phyloP scores from a whole-genome alignment of 2,797 vertebrate species.

The Manis crassicaudata region DNA sequence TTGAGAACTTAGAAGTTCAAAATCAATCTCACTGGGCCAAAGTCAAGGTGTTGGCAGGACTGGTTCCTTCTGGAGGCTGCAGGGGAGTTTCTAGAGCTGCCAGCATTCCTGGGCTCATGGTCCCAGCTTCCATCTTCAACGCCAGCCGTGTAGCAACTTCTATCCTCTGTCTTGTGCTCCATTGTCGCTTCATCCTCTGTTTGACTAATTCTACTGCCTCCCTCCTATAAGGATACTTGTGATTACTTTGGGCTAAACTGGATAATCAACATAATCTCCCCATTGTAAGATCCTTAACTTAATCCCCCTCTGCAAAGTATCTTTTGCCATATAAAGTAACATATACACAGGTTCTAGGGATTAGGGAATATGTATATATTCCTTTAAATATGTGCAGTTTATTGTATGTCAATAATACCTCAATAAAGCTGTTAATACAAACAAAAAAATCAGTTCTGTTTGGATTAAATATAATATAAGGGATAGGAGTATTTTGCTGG shows the following conservation, averaged over 20 bases:
- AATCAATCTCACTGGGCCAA: neutral
- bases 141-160: neutral
- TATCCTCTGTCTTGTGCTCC: neutral
- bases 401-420: neutral
- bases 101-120: neutral
- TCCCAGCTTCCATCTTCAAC: neutral
- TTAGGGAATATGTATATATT: neutral
- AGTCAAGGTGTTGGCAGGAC: neutral
- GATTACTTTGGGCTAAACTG: neutral
- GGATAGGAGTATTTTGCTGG: neutral
- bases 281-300: neutral
- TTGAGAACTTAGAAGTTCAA: neutral
- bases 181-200: neutral
- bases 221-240: neutral
- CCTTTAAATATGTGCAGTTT: neutral
- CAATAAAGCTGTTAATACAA: slow-evolving; percentile 16
- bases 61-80: neutral
- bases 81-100: neutral
- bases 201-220: neutral
- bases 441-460: neutral
- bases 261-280: neutral
- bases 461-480: neutral
- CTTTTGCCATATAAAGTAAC: neutral
- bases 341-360: neutral
- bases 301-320: neutral